Evolutionary conservation across 2,113 vertebrate species (phyloP).

Genomic region (Genyomyrus donnyi): DNA sequence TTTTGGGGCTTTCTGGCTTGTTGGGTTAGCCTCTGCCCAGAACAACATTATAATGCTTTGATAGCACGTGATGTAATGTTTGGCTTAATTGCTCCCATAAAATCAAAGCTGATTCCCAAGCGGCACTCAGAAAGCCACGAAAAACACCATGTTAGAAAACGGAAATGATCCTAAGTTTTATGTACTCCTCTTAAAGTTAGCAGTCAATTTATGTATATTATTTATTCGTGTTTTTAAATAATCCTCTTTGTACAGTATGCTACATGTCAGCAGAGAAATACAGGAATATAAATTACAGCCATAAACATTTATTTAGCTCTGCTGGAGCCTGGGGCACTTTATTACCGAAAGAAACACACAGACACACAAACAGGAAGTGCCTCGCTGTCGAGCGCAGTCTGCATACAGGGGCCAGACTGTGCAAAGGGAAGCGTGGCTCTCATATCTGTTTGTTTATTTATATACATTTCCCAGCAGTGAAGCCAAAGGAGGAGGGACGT

Average conservation of each 20-base stretch:
- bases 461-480: neutral
- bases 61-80: neutral
- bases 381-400: neutral
- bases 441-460: slow-evolving; percentile 1
- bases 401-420: slow-evolving; percentile 6
- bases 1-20: neutral
- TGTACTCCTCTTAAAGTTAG: neutral
- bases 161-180: neutral
- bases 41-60: neutral
- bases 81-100: neutral
- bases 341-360: neutral
- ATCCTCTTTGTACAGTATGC: slow-evolving; percentile 8
- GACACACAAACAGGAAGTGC: neutral
- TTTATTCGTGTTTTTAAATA: slow-evolving; percentile 13
- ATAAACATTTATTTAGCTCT: slow-evolving; percentile 4
- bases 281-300: slow-evolving; percentile 10
- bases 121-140: neutral
- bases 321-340: neutral
- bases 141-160: neutral
- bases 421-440: neutral
- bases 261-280: slow-evolving; percentile 12
- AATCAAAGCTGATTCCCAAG: neutral
- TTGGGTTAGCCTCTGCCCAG: neutral
- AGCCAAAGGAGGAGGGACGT: neutral
- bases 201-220: neutral